Evolutionary conservation across 2,888 invertebrate genomes (phyloP).

Genomic region (Eurytoma californica): DNA sequence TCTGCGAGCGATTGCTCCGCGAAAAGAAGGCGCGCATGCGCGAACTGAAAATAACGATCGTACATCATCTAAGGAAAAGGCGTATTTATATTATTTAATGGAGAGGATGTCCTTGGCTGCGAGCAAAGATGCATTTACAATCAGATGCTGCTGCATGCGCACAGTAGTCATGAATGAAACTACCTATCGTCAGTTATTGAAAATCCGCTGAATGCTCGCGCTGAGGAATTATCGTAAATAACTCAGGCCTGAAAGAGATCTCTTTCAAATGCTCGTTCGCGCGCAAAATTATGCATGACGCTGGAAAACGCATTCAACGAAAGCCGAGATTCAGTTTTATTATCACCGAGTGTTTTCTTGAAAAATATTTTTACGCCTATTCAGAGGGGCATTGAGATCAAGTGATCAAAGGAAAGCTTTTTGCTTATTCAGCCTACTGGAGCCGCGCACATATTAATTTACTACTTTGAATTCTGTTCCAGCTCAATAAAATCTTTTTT

Average conservation of each 20-base stretch:
- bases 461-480: no score
- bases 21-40: not conserved
- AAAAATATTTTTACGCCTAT: not conserved
- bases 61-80: slow-evolving; percentile 17
- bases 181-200: slow-evolving; percentile 43
- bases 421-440: not conserved
- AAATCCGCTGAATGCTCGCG: slow-evolving; percentile 27
- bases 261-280: not conserved
- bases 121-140: slow-evolving; percentile 13
- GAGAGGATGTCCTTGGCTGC: slow-evolving; percentile 1
- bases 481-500: no score
- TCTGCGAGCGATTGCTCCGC: not conserved
- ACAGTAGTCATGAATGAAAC: slow-evolving; percentile 32
- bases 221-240: slow-evolving; percentile 32
- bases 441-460: no score
- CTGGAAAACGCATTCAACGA: slow-evolving; percentile 19
- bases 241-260: slow-evolving; percentile 21
- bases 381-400: not conserved
- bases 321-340: slow-evolving; percentile 5
- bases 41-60: not conserved
- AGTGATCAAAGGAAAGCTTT: not conserved
- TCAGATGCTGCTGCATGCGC: not conserved
- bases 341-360: not conserved
- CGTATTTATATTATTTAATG: slow-evolving; percentile 23
- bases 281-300: slow-evolving; percentile 20